Evolutionary conservation across 2,888 invertebrate genomes (phyloP).

Genomic region (Trachelus troglodyta): DNA sequence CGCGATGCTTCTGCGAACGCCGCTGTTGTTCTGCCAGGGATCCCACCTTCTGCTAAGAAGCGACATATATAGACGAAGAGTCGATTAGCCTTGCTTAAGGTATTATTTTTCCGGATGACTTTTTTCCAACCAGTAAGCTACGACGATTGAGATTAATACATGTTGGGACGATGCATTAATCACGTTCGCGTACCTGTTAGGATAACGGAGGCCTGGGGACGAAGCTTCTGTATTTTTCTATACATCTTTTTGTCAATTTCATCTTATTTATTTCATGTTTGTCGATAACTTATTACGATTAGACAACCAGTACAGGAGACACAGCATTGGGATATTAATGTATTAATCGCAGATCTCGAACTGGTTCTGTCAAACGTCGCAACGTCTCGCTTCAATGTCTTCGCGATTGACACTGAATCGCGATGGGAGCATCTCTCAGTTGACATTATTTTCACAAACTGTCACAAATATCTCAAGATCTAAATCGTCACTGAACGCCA

Average conservation of each 20-base stretch:
- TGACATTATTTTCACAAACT: not conserved
- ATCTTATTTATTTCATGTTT: not conserved
- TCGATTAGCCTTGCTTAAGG: not conserved
- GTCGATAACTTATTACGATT: not conserved
- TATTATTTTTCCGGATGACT: not conserved
- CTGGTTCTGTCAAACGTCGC: not conserved
- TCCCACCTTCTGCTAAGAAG: not conserved
- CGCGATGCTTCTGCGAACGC: not conserved
- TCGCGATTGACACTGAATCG: not conserved
- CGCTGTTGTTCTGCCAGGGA: too few species aligned
- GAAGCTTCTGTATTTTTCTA: constrained; percentile 2
- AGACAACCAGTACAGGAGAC: not conserved
- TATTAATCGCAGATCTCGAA: not conserved
- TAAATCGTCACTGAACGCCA: not conserved
- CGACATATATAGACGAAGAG: not conserved
- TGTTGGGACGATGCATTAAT: not conserved
- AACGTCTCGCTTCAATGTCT: not conserved
- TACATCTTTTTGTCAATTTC: not conserved
- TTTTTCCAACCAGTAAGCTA: not conserved
- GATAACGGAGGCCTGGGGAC: not conserved
- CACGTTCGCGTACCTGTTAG: not conserved
- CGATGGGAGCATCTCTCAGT: not conserved
- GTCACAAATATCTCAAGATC: not conserved
- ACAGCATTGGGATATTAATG: not conserved
- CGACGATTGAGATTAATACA: not conserved